Evolutionary conservation across 2,113 vertebrate species (phyloP).

Genomic region (Leucopternis melanops): DNA sequence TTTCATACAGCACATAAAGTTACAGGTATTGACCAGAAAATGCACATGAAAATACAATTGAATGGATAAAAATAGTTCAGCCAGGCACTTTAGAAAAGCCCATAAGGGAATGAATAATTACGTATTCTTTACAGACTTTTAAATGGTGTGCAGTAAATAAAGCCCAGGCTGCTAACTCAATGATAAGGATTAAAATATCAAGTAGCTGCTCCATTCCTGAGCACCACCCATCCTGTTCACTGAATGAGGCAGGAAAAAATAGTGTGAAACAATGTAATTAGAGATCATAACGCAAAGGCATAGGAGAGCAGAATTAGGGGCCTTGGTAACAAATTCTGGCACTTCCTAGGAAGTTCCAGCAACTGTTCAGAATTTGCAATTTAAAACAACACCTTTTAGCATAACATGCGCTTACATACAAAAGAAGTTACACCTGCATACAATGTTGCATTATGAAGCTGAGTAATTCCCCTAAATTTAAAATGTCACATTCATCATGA

Average conservation of each 20-base stretch:
- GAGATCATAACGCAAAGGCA: constrained; percentile 1
- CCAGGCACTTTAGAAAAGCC: not conserved
- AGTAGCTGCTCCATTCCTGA: constrained; percentile 34
- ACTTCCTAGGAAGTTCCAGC: constrained; percentile 50
- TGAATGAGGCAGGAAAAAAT: constrained; percentile 59
- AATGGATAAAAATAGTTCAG: constrained; percentile 34
- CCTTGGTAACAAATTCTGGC: not conserved
- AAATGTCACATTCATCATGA: constrained; percentile 1
- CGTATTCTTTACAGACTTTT: constrained; percentile 20
- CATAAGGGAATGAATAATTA: constrained; percentile 21
- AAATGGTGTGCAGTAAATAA: constrained; percentile 44
- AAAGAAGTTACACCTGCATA: constrained; percentile 36
- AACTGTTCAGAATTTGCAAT: constrained; percentile 29
- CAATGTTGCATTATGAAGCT: constrained; percentile 20
- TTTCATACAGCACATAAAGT: not conserved
- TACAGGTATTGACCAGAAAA: not conserved
- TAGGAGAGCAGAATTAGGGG: not conserved
- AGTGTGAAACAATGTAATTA: constrained; percentile 60
- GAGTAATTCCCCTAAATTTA: constrained; percentile 20
- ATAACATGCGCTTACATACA: not conserved
- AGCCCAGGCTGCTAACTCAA: not conserved
- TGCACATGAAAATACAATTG: not conserved
- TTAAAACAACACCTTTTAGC: not conserved
- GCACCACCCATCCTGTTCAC: constrained; percentile 40
- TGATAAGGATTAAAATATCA: constrained; percentile 58